These are phyloP conservation scores for Netelia melanura DNA, from an alignment of 2,888 invertebrate species.

Conservation along the genomic window DNA sequence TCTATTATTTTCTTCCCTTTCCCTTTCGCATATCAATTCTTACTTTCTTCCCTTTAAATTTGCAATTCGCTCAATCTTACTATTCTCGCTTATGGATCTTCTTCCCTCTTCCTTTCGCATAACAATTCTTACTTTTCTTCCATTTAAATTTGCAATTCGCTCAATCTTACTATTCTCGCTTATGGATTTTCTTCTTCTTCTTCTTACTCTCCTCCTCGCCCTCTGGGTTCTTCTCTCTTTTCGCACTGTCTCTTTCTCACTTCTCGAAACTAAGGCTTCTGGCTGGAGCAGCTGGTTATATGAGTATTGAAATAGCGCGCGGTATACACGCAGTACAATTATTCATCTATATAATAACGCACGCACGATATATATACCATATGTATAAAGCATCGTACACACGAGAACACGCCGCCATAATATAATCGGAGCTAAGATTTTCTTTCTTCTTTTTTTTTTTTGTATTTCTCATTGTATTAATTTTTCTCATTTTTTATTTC, in stretches of 20 bases:
- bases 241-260: slow-evolving; percentile 8
- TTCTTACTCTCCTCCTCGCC: slow-evolving; percentile 2
- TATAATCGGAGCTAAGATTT: slow-evolving; percentile 59
- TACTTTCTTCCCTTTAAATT: not conserved
- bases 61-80: not conserved
- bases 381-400: slow-evolving; percentile 38
- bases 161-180: slow-evolving; percentile 1
- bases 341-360: slow-evolving; percentile 61
- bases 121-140: not conserved
- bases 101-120: slow-evolving; percentile 1
- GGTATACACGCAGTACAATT: slow-evolving; percentile 61
- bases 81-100: not conserved
- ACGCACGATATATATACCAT: slow-evolving; percentile 60
- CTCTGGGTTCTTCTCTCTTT: not conserved
- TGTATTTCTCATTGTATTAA: not conserved
- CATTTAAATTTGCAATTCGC: not conserved
- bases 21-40: not conserved
- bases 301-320: slow-evolving; percentile 66
- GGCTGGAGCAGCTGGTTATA: slow-evolving; percentile 62
- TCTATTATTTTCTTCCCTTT: slow-evolving; percentile 6
- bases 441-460: slow-evolving; percentile 18
- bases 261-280: slow-evolving; percentile 58
- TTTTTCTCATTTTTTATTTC: slow-evolving; percentile 7
- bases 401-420: slow-evolving; percentile 56
- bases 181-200: not conserved